Base-by-base conservation (phyloP, 2,797 vertebrate genomes). In the Oreochromis mossambicus region DNA sequence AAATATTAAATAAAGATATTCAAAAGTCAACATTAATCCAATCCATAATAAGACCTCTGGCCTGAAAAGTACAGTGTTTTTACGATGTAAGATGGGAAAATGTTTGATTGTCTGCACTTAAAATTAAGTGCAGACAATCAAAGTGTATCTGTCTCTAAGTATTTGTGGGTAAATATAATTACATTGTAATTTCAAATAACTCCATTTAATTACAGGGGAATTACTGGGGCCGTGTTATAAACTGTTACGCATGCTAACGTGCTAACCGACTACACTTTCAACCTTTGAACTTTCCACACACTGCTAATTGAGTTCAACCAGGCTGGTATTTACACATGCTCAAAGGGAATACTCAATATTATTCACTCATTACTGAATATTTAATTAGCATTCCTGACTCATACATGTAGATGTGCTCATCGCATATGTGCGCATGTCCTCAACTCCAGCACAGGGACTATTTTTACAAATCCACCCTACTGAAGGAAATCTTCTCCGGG, bases 351-450 rank as follows among this genome's bases (percentile, higher is more conserved):
- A 26, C 70, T 75, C 26, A 75, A 75, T 36, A 81, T 86, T 58
- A 80, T 78, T 56, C 13, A 41, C 46, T 82, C 52, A 70, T 87
- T 80, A 83, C 15, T 73, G 34, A 61, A 78, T 63, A 75, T 68
- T 80, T 75, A 77, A 58, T 86, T 46, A 79, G 36, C 43, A 3
- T 8, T 68, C 38, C 82, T 84, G 81, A 82, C 76, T 86, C 89
- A 86, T 52, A 73, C 26, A 38, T 88, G 78, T 77, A 83, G 66
- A 55, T 43, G 6, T 54, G 68, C 75, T 78, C 54, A 83, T 51
- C 81, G 68, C 43, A 2, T 68, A 51, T 36, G 21, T 63, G 12
- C 61, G 32, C 56, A 78, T 26, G 32, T 78, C 80, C 77, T 26
- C 46, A 54, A 38, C 36, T 78, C 63, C 81, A 78, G 55, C 83